Percentiles rank a stretch among this genome's conserved stretches.
phyloP scores from a whole-genome alignment of 2,797 vertebrate species.

The Valencia hispanica region DNA sequence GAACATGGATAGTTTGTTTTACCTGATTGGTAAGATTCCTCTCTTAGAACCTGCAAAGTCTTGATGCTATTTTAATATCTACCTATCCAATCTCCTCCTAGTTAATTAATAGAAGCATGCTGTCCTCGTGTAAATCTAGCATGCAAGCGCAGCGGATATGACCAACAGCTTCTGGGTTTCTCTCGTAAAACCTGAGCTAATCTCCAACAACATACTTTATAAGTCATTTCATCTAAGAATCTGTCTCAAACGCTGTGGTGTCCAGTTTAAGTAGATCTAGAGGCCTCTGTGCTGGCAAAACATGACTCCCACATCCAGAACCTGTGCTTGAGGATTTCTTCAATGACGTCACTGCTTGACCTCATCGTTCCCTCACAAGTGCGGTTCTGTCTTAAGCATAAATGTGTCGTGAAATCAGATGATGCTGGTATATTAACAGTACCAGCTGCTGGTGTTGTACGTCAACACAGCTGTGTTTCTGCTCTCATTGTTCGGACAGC shows the following conservation, averaged over 20 bases:
- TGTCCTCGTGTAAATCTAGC: slow-evolving; percentile 5
- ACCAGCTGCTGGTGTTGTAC: slow-evolving; percentile 48
- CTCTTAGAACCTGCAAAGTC: not conserved
- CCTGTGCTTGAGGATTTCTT: slow-evolving; percentile 12
- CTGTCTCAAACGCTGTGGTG: not conserved
- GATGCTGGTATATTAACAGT: slow-evolving; percentile 40
- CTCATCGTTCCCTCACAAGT: slow-evolving; percentile 11
- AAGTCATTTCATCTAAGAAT: slow-evolving; percentile 13
- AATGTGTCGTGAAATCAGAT: slow-evolving; percentile 52
- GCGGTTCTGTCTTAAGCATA: slow-evolving; percentile 26
- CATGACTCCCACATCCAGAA: not conserved
- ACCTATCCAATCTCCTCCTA: slow-evolving; percentile 11
- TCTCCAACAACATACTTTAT: slow-evolving; percentile 3
- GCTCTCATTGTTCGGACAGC: slow-evolving; percentile 51
- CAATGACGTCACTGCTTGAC: slow-evolving; percentile 24
- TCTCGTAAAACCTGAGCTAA: slow-evolving; percentile 34
- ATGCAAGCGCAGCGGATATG: slow-evolving; percentile 5
- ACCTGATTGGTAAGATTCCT: not conserved
- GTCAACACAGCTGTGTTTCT: slow-evolving; percentile 55
- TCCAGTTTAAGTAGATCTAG: slow-evolving; percentile 5
- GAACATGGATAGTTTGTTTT: not conserved
- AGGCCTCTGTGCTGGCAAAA: slow-evolving; percentile 14
- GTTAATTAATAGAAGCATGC: slow-evolving; percentile 13
- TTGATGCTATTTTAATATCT: slow-evolving; percentile 3
- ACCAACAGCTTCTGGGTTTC: slow-evolving; percentile 27